Evolutionary conservation across 1,140 invertebrate species (phyloP), one percentile per base, ranked within the genome.

Genomic region (Apocrypta bakeri): DNA sequence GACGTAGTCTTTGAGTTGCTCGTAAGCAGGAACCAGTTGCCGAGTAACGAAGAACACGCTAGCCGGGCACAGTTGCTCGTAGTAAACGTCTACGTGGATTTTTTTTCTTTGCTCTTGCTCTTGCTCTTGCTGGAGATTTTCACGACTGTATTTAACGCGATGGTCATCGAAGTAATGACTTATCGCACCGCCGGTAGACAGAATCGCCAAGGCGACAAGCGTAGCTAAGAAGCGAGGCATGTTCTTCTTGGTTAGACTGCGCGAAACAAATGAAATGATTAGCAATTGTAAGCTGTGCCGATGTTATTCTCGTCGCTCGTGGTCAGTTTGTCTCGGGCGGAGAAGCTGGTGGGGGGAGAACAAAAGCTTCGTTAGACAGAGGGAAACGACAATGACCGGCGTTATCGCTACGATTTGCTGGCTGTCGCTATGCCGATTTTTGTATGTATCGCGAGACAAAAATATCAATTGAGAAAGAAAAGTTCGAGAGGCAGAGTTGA

Each of bases 11-110:
- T 89, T 87, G 17, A 91, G 68, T 11, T 24, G 0, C 1, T 79
- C 11, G 40, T 90, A 90, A 24, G 83, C 77, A 4, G 88, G 87
- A 27, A 83, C 66, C 1, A 91, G 87, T 86, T 96, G 93, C 3
- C 89, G 85, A 0, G 80, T 90, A 78, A 96, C 93, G 86, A 97
- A 97, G n/a, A 90, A 85, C 63, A 93, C 93, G 87, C 96, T 97
- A 86, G 96, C 96, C 0, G 95, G 95, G 87, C 97, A 98, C 0
- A 97, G 88, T 12, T 94, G 94, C 90, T 98, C 97, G 86, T 97
- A 97, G 84, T 96, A 96, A 74, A 97, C 48, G 21, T 88, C 85
- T 17, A 91, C 89, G 17, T 87, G 79, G 9, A 89, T 31, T 74
- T 31, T 81, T n/a, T 1, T 72, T 17, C 2, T 17, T 17, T 3